Evolutionary conservation across 2,888 invertebrate species (phyloP).

Genomic region (Andrena chrysosceles): DNA sequence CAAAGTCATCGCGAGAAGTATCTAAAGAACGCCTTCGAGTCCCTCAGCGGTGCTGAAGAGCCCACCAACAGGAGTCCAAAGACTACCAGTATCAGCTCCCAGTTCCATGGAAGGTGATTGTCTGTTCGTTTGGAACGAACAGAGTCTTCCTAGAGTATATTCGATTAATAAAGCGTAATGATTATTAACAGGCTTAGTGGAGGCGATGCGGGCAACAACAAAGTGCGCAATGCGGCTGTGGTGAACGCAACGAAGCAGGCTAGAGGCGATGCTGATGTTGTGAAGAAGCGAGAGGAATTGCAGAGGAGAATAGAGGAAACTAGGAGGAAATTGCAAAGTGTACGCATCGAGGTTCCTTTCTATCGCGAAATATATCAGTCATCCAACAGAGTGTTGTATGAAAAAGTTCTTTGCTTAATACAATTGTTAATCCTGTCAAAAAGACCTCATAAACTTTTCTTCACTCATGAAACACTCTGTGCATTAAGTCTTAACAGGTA

Average conservation of each 20-base stretch:
- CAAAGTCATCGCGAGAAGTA: constrained; percentile 87
- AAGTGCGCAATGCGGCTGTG: constrained; percentile 86
- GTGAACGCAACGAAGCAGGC: constrained; percentile 87
- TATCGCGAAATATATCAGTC: too few species aligned
- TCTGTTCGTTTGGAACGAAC: not conserved
- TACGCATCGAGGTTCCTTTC: constrained; percentile 86
- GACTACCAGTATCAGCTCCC: constrained; percentile 84
- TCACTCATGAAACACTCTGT: too few species aligned
- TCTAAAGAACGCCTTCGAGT: constrained; percentile 90
- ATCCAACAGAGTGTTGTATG: too few species aligned
- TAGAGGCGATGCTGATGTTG: constrained; percentile 88
- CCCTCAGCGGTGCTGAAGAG: constrained; percentile 89
- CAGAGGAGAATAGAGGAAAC: constrained; percentile 94
- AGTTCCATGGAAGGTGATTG: constrained; percentile 83
- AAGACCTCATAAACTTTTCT: too few species aligned
- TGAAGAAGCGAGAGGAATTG: constrained; percentile 91
- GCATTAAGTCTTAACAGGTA: too few species aligned
- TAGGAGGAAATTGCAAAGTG: constrained; percentile 93
- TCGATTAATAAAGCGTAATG: not conserved
- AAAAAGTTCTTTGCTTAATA: too few species aligned
- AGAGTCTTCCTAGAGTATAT: not conserved
- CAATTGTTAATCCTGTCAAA: too few species aligned
- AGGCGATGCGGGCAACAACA: constrained; percentile 79
- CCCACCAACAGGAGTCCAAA: constrained; percentile 77
- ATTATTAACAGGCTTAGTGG: constrained; percentile 58